Evolutionary conservation across 2,113 vertebrate genomes (phyloP).

Genomic region (Mobula birostris): DNA sequence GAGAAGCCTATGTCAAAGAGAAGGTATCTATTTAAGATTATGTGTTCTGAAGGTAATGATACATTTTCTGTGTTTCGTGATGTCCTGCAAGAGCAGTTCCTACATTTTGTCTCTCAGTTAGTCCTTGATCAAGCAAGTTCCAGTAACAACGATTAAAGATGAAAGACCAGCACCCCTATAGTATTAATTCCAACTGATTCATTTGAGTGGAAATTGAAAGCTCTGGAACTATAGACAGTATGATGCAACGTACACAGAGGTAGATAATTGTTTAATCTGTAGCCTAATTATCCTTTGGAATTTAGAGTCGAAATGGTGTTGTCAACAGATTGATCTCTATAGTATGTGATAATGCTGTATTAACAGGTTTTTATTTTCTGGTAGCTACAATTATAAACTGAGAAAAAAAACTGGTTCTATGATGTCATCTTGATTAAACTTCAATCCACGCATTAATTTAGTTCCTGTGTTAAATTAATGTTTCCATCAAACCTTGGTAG

Average conservation of each 20-base stretch:
- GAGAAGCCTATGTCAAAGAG: neutral
- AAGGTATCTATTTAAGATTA: no score
- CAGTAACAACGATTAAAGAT: neutral
- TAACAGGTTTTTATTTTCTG: neutral
- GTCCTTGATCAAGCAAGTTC: neutral
- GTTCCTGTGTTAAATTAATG: neutral
- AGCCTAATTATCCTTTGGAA: neutral
- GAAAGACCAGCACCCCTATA: neutral
- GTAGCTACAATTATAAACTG: neutral
- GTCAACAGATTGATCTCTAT: neutral
- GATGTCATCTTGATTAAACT: slow-evolving; percentile 2
- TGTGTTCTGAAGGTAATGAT: neutral
- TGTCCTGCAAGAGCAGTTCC: neutral
- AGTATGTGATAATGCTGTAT: neutral
- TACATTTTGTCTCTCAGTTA: neutral
- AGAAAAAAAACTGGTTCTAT: neutral
- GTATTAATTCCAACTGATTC: neutral
- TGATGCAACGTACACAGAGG: neutral
- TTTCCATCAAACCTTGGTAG: neutral
- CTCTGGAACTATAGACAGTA: no score
- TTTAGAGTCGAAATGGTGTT: neutral
- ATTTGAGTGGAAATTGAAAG: neutral
- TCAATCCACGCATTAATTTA: neutral
- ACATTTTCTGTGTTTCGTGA: neutral
- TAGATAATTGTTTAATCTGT: neutral